Conservation (phyloP, 2,888 invertebrate genomes). For the Alentia gelatinosa region DNA sequence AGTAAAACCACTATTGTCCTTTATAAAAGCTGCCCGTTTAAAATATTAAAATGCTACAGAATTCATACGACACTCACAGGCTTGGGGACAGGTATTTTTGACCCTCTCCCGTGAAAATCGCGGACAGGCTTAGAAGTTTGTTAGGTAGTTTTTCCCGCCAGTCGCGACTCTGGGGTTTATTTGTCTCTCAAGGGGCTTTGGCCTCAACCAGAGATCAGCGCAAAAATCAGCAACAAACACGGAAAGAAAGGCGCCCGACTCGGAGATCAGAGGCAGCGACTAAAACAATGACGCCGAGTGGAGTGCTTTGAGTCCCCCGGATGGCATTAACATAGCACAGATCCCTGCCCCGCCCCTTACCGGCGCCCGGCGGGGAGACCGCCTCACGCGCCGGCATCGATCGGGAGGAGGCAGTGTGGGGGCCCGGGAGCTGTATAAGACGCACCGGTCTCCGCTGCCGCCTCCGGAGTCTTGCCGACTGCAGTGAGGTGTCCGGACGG, state of each 20-base stretch:
- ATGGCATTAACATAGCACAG: background rate
- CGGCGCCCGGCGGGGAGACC: constrained; percentile 6
- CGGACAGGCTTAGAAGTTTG: background rate
- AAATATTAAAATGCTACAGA: background rate
- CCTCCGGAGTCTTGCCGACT: no score
- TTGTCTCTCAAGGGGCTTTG: background rate
- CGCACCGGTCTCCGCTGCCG: background rate
- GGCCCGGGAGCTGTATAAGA: background rate
- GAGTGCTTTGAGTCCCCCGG: background rate
- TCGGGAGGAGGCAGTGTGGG: background rate
- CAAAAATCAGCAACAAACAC: background rate
- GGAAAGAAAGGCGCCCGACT: background rate
- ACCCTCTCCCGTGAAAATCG: background rate
- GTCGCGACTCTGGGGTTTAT: background rate
- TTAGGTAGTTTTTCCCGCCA: background rate
- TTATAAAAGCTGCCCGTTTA: background rate
- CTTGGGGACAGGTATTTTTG: background rate
- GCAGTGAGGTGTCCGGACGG: no score
- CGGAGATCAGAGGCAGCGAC: background rate
- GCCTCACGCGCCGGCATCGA: background rate
- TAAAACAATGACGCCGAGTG: background rate
- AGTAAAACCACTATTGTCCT: background rate
- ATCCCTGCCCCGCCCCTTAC: background rate
- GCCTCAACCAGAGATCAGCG: background rate
- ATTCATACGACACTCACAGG: background rate